Evolutionary conservation across 2,113 vertebrate species (phyloP), one percentile per base, ranked within the genome.

Genomic region (Meriones unguiculatus): DNA sequence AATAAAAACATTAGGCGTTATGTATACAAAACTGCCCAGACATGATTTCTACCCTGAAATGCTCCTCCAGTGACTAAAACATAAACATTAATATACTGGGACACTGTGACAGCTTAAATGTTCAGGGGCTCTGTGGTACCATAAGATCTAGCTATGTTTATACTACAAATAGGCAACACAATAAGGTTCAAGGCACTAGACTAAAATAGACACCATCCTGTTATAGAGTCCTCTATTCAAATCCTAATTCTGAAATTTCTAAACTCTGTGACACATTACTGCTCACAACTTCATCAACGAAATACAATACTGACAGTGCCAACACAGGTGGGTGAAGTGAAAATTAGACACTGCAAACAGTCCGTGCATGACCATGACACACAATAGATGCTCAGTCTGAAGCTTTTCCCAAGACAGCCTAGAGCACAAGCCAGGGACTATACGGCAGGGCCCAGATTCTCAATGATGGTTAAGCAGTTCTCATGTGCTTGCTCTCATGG

Each of bases 241-340:
- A 59, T 72, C 38, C 7, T 50, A 62, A 35, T 87, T 46, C 57
- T 89, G 32, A 17, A 70, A 81, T 70, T 93, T 81, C 73, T 41
- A 93, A 75, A 15, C 14, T 72, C 38, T 30, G 54, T 80, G 46
- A 93, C 35, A 20, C 1, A 65, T 69, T 77, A 88, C 17, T 41
- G 30, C 38, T 92, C 75, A 93, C 32, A 93, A 80, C 78, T 90
- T 92, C 30, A 73, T 64, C 70, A 65, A 12, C 69, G 80, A 95
- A 95, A 87, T 80, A 90, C 8, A 93, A 91, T 57, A 89, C 86
- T 14, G 20, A 38, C 52, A 89, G 41, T 38, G 2, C 54, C 17
- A 46, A 94, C 30, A 1, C 38, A 38, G 5, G 70, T 25, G 54
- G 20, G 41, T 52, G 35, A 6, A 25, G n/a, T 87, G 35, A 94